Evolutionary conservation across 2,888 invertebrate genomes (phyloP), one percentile per base, ranked within the genome.

Genomic region (Perizoma flavofasciatum): DNA sequence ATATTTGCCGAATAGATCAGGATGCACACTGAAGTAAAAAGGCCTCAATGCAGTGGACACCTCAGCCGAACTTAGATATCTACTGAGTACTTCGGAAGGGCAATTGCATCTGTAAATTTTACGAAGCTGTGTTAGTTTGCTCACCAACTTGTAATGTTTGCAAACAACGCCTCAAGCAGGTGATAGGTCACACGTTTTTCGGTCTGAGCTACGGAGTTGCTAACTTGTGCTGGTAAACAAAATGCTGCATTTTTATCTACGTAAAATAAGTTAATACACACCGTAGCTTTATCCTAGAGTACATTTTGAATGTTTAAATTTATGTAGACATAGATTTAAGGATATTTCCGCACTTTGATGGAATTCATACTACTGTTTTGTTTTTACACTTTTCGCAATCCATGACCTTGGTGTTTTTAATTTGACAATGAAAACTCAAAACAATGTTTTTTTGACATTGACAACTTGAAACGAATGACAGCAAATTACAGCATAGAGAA

Each of bases 1-100:
- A 93, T 96, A 95, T 87, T 96, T 96, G 55, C 97, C 97, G 93
- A 98, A 98, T 48, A 98, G 93, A 92, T 98, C 98, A 8, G 98
- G 98, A 93, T 98, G 98, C 4, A 98, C 98, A 60, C 96, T 96
- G 83, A 98, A 98, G 88, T 98, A 98, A 86, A 98, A 98, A 5
- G 98, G 98, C 62, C 98, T 93, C 48, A 98, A 89, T 0, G 98
- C 98, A 33, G 98, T 96, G 0, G 98, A 96, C 22, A 98, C 94
- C 92, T 98, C 97, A 35, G 96, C 95, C 61, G 95, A 95, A 75
- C 95, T 97, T 71, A 96, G 86, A 70, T 76, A 84, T 72, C 91
- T 84, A 71, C 84, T 80, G 56, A 89, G 61, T 41, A 83, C 65
- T 55, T 75, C 79, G 63, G 76, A 72, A 48, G 74, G 63, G 63